Percentiles rank a stretch among this genome's conserved stretches.
Conservation (phyloP, 2,113 vertebrate genomes). For the Procapra przewalskii region DNA sequence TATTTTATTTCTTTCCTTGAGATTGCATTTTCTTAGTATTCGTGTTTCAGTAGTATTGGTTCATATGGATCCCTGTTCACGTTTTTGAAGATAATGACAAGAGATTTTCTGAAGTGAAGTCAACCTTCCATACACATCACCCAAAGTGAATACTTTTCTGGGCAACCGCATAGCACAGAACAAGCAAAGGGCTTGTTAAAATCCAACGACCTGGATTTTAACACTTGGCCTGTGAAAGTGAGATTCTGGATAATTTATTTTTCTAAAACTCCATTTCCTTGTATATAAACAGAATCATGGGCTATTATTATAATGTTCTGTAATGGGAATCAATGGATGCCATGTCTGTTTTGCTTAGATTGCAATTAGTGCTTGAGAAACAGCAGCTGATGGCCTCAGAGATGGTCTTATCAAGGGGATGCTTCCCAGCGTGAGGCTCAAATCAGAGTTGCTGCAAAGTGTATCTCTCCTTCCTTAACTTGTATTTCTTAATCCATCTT, state of each 20-base stretch:
- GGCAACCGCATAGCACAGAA: fast-evolving
- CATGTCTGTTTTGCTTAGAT: neutral
- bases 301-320: neutral
- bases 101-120: neutral
- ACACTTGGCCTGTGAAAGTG: neutral
- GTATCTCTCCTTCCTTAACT: neutral
- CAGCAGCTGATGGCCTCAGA: neutral
- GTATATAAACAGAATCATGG: neutral
- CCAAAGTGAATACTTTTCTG: neutral
- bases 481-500: neutral
- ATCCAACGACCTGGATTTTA: neutral
- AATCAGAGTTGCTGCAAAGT: neutral
- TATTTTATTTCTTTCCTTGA: neutral
- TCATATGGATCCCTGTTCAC: neutral
- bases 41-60: neutral
- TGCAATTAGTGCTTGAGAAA: neutral
- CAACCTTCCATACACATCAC: neutral
- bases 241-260: neutral
- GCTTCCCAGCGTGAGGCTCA: neutral
- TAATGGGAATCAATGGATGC: neutral
- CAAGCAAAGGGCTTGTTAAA: neutral
- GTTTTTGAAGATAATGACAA: neutral
- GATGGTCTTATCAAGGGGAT: neutral
- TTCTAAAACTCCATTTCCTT: neutral
- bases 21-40: neutral